Conservation (phyloP, 2,888 invertebrate species). For the Plagiodera versicolora region DNA sequence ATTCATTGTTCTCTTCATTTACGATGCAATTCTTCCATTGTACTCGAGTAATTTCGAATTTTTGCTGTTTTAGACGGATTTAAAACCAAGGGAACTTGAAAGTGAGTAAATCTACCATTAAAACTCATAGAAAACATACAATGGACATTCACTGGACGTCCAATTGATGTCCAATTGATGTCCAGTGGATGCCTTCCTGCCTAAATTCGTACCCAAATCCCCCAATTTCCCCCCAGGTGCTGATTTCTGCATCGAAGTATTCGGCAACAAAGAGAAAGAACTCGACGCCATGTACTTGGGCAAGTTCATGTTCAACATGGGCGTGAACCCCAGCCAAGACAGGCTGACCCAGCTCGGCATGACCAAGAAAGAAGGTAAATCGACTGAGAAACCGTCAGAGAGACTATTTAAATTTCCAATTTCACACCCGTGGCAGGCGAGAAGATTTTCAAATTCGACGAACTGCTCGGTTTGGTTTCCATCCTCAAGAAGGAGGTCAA, state of each 20-base stretch:
- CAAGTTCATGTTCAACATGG: constrained; percentile 86
- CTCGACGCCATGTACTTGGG: constrained; percentile 90
- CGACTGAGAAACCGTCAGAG: too few relatives aligned
- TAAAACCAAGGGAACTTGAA: constrained; percentile 46
- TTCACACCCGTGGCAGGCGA: constrained; percentile 65
- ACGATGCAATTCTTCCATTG: not conserved
- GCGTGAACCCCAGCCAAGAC: constrained; percentile 91
- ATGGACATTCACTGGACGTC: too few relatives aligned
- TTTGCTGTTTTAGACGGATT: constrained; percentile 40
- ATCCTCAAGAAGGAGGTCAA: constrained; percentile 85
- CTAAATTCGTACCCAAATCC: too few relatives aligned
- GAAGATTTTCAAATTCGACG: constrained; percentile 89
- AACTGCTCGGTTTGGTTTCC: constrained; percentile 95
- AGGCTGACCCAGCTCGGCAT: constrained; percentile 91
- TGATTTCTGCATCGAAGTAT: constrained; percentile 47
- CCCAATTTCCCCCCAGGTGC: constrained; percentile 33
- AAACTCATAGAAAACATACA: too few relatives aligned
- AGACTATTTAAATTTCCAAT: too few relatives aligned
- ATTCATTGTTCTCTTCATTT: too few relatives aligned
- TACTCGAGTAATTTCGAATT: not conserved
- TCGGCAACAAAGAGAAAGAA: constrained; percentile 72
- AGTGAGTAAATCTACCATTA: constrained; percentile 36
- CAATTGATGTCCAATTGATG: too few relatives aligned
- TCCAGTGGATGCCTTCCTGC: too few relatives aligned
- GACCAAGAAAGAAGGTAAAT: constrained; percentile 68